Percentiles rank a stretch among this genome's conserved stretches.
Conservation (phyloP, 2,888 invertebrate species). For the Erebia ligea region DNA sequence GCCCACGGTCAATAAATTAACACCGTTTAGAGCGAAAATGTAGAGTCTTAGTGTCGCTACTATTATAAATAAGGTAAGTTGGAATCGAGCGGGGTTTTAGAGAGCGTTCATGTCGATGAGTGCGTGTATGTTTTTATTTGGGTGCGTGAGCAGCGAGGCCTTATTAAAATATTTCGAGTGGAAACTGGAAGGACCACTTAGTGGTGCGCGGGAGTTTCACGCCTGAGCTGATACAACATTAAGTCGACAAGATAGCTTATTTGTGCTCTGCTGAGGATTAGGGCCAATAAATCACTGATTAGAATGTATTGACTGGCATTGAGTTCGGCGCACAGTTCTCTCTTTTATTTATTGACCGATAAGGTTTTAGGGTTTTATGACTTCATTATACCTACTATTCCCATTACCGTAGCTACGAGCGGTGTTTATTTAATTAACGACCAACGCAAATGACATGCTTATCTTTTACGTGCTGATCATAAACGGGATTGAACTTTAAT, state of each 20-base stretch:
- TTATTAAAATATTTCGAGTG: conserved; percentile 84
- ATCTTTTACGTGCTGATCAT: conserved; percentile 49
- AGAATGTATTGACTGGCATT: conserved; percentile 82
- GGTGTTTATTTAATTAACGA: conserved; percentile 66
- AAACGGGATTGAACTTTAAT: conserved; percentile 51
- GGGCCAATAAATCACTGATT: conserved; percentile 83
- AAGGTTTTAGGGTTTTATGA: conserved; percentile 70
- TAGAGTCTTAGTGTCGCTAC: conserved; percentile 82
- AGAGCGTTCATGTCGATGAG: conserved; percentile 64
- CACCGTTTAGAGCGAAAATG: conserved; percentile 83
- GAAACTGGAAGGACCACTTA: conserved; percentile 84
- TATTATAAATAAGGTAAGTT: conserved; percentile 78
- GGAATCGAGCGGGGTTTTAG: conserved; percentile 64
- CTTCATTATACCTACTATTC: conserved; percentile 55
- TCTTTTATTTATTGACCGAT: conserved; percentile 70
- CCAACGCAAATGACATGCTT: conserved; percentile 60
- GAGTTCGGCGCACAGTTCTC: conserved; percentile 69
- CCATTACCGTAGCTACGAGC: conserved; percentile 50
- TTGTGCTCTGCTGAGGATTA: conserved; percentile 82
- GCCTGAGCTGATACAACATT: conserved; percentile 82
- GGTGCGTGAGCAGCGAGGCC: conserved; percentile 81
- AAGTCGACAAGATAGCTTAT: conserved; percentile 84
- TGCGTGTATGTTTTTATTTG: conserved; percentile 79
- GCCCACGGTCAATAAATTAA: conserved; percentile 84
- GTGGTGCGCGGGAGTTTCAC: conserved; percentile 83